A percentile compares a stretch with the other conserved stretches of the same genome.
Evolutionary conservation across 2,888 invertebrate species (phyloP).

Genomic region (Drosophila cyrtoloma): DNA sequence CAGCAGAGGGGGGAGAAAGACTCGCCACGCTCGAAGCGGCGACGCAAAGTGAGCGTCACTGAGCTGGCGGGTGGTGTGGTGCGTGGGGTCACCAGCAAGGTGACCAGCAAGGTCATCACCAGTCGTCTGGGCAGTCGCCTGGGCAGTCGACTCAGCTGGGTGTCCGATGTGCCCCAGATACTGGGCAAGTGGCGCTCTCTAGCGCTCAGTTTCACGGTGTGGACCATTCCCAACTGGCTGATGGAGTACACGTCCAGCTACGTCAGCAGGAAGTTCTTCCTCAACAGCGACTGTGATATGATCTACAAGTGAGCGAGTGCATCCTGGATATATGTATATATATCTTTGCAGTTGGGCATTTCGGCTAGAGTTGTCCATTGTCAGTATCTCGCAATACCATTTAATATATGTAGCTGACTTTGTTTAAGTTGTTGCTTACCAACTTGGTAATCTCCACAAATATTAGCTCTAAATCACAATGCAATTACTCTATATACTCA

Average conservation of each 20-base stretch:
- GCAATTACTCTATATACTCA: not conserved
- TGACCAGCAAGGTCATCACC: conserved; percentile 53
- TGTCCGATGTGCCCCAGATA: conserved; percentile 55
- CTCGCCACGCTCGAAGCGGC: conserved; percentile 38
- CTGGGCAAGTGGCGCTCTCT: conserved; percentile 60
- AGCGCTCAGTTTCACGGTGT: conserved; percentile 70
- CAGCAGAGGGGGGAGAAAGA: conserved; percentile 8
- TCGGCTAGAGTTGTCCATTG: not conserved
- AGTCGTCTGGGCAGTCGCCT: conserved; percentile 54
- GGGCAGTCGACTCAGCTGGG: conserved; percentile 66
- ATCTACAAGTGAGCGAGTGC: conserved; percentile 69
- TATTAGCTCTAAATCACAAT: not conserved
- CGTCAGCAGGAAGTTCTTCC: conserved; percentile 74
- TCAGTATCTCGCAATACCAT: conserved; percentile 2
- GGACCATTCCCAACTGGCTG: conserved; percentile 79
- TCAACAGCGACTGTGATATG: conserved; percentile 83
- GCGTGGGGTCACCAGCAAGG: conserved; percentile 57
- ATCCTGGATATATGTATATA: not conserved
- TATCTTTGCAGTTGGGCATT: not conserved
- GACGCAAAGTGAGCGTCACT: conserved; percentile 60
- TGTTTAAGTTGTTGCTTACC: not conserved
- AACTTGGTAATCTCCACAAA: too few species aligned
- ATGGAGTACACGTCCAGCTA: conserved; percentile 72
- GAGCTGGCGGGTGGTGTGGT: conserved; percentile 61
- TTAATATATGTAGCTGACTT: not conserved